These are phyloP conservation scores for Coturnix japonica DNA, from an alignment of 2,113 vertebrate species.

Conservation along the genomic window DNA sequence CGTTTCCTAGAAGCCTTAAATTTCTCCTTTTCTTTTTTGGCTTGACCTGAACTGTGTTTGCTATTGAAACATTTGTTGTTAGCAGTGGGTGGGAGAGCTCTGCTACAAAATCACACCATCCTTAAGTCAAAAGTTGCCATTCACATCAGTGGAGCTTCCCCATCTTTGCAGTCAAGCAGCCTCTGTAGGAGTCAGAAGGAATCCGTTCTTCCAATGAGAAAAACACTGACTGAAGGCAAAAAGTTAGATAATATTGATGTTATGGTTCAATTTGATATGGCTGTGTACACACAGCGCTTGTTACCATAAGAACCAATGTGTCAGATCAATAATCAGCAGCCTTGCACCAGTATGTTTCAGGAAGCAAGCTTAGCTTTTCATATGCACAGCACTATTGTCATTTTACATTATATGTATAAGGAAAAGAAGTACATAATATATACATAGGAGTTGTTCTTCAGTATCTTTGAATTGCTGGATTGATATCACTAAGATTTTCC, in stretches of 20 bases:
- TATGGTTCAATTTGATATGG: not conserved
- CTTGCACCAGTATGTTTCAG: not conserved
- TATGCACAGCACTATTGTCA: not conserved
- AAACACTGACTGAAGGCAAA: not conserved
- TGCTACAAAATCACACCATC: not conserved
- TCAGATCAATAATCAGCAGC: not conserved
- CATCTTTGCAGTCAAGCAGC: not conserved
- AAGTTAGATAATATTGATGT: not conserved
- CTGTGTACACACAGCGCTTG: not conserved
- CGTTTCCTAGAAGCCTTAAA: not conserved
- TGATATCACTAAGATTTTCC: not conserved
- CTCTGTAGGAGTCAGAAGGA: accelerated
- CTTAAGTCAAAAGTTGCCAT: not conserved
- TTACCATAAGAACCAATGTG: not conserved
- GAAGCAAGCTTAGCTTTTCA: not conserved
- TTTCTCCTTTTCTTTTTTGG: not conserved
- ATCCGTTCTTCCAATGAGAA: not conserved
- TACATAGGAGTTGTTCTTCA: not conserved
- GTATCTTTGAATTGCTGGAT: not conserved
- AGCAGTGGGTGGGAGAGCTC: not conserved
- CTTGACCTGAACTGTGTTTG: not conserved
- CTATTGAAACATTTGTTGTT: not conserved
- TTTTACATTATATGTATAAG: not conserved
- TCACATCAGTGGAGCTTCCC: not conserved
- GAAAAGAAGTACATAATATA: not conserved